Base-by-base conservation (phyloP, 2,888 invertebrate species). In the Melanotus villosus region DNA sequence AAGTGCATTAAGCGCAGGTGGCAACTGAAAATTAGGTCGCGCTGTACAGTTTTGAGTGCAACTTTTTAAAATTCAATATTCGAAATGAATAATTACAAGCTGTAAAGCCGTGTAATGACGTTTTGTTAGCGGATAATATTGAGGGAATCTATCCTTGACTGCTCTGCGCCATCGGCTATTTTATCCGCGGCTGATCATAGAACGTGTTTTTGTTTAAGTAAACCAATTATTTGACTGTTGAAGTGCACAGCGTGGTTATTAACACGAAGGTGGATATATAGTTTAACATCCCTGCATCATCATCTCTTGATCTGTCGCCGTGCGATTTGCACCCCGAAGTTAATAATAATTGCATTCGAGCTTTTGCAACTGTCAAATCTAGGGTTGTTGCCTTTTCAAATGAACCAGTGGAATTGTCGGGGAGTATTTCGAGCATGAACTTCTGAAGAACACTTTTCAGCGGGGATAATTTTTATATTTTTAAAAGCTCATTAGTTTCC, bases 141-240 rank as follows among this genome's bases (percentile, higher is more conserved):
- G 52, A 52, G 64, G 36, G 34, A 64, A 50, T 52, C 26, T 69
- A 73, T 68, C 70, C 70, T 69, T 64, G 58, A 59, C 41, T 60
- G 43, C 21, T 65, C 50, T 65, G 65, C 58, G 52, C 45, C 65
- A 56, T 65, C 64, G 69, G 52, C 69, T 47, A 65, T 69, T 69
- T 65, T 65, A 65, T 43, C 36, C 43, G 58, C 64, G 32, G 45
- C 57, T 45, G 64, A 67, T 70, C 58, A 62, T 30, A 47, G 67
- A 73, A 77, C 77, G 77, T 77, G 77, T 75, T 76, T 77, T 74
- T 73, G 73, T 75, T 71, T 77, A 77, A 77, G 76, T 73, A 76
- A 77, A 77, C 76, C 67, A 77, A 77, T 77, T 77, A 77, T 72
- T 62, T 68, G 65, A 70, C 67, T 66, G 70, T 64, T 70, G 64